Base-by-base conservation (phyloP, 2,113 vertebrate species). In the Echinops telfairi region DNA sequence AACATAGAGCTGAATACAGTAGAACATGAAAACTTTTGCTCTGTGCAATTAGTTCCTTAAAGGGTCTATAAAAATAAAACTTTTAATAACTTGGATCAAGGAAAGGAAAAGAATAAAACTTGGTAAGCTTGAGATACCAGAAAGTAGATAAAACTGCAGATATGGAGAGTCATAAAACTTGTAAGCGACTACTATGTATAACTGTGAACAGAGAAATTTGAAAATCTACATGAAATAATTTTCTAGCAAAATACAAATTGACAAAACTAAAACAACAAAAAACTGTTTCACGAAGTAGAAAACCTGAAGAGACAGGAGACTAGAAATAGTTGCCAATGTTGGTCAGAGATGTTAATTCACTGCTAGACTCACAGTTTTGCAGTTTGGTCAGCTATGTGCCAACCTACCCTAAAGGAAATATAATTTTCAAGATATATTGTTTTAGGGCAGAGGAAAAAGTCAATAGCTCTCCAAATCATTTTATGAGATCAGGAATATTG, bases 191-290 rank as follows among this genome's bases (percentile, higher is more conserved):
- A 15, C 83, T 79, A 0, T 71, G 70, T 76, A 64, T 31, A 91
- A 1, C 58, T 47, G 38, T 16, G 29, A 40, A 12, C 36, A 81
- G 84, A 60, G 38, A 43, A 68, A 76, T 12, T 82, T 79, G 53
- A 86, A 86, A 53, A 47, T 86, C 33, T 47, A 23, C 60, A 17
- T 81, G 27, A 86, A 36, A 31, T 70, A 58, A 68, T 87, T 83
- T 90, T 71, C 79, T 66, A 68, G 60, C 62, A 91, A 91, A 93
- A 43, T 36, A 6, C 57, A n/a, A 88, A 33, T 82, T 38, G 47
- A 20, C 16, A 43, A 43, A 87, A 75, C 40, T 40, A 40, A 40
- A 3, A 40, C 40, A 40, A 40, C 40, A 40, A 40, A 40, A 40
- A 40, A 40, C 40, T 82, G 17, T 40, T 60, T 87, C 47, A 29